Percentiles rank a stretch among this genome's conserved stretches.
Evolutionary conservation across 2,797 vertebrate genomes (phyloP).

Genomic region (Ispidina picta): DNA sequence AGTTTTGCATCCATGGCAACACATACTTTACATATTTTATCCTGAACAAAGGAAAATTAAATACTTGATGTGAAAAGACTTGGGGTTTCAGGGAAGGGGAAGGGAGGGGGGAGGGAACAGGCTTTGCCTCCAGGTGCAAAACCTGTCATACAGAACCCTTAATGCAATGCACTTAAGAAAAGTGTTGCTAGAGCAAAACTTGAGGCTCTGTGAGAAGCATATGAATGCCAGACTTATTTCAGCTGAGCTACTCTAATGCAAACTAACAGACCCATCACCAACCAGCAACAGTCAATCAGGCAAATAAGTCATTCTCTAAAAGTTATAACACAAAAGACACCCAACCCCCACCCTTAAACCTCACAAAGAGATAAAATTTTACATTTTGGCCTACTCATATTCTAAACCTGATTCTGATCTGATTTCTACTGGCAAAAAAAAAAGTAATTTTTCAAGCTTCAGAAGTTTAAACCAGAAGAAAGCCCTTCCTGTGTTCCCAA

Average conservation of each 20-base stretch:
- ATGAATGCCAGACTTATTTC: slow-evolving; percentile 12
- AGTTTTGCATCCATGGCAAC: slow-evolving; percentile 69
- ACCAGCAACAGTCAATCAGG: neutral
- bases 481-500: neutral
- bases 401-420: slow-evolving; percentile 1
- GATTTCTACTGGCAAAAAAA: slow-evolving; percentile 8
- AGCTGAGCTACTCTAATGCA: neutral
- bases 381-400: neutral
- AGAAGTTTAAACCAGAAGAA: neutral
- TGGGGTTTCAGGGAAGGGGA: slow-evolving; percentile 3
- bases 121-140: slow-evolving; percentile 59
- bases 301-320: neutral
- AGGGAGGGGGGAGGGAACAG: neutral
- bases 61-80: slow-evolving; percentile 55
- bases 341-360: neutral
- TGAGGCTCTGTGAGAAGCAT: slow-evolving; percentile 34
- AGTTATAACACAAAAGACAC: neutral
- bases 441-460: neutral
- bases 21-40: slow-evolving; percentile 67
- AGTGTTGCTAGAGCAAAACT: slow-evolving; percentile 64
- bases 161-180: slow-evolving; percentile 45
- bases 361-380: neutral
- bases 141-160: slow-evolving; percentile 52
- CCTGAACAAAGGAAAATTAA: slow-evolving; percentile 74
- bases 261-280: neutral